Conservation (phyloP, 2,113 vertebrate genomes). For the Sphaerodactylus townsendi region DNA sequence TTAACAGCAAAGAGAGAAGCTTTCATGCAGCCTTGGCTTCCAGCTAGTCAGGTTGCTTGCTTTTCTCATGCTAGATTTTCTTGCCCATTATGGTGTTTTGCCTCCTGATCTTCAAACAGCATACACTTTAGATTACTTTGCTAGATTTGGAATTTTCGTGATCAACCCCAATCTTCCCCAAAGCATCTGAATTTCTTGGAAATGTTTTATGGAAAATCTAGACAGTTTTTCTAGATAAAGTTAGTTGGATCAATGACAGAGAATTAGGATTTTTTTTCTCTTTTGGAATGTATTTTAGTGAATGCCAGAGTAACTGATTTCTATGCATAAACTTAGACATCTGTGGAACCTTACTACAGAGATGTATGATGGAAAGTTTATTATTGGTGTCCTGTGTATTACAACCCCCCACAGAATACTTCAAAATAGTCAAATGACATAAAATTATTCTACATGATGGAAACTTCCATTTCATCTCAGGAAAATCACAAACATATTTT, state of each 20-base stretch:
- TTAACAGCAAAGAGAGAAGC: too few species aligned
- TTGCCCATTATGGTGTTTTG: neutral
- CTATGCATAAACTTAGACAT: neutral
- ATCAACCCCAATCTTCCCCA: neutral
- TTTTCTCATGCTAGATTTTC: neutral
- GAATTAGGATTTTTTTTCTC: neutral
- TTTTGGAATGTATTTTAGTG: neutral
- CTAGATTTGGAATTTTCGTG: neutral
- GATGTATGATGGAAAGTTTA: neutral
- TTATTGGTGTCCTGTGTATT: neutral
- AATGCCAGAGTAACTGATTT: neutral
- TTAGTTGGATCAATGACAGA: neutral
- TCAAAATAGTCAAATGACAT: neutral
- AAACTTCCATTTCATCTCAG: constrained; percentile 26
- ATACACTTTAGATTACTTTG: neutral
- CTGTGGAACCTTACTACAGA: neutral
- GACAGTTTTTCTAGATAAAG: neutral
- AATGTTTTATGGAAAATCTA: neutral
- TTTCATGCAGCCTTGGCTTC: neutral
- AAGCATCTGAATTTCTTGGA: neutral
- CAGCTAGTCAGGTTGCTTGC: neutral
- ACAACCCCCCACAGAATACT: neutral
- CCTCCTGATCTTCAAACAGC: neutral
- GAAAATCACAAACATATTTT: constrained; percentile 3
- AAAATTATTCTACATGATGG: constrained; percentile 2